A percentile compares a stretch with the other conserved stretches of the same genome.
These are phyloP conservation scores for Poecilus cupreus DNA, from an alignment of 2,888 invertebrate species.

Conservation along the genomic window DNA sequence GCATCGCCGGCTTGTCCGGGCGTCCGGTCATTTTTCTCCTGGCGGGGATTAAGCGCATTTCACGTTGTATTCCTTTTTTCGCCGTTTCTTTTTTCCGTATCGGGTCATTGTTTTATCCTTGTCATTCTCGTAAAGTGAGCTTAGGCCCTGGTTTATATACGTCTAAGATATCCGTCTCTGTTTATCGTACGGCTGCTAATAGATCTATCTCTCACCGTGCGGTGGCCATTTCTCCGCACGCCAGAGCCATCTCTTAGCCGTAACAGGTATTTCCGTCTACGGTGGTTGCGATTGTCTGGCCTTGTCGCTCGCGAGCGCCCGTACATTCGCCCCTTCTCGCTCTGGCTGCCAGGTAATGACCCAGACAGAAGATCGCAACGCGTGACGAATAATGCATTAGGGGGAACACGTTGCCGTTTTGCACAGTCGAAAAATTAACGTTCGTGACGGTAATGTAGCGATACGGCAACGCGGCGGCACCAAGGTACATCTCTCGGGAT, in stretches of 20 bases:
- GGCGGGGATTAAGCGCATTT: slow-evolving; percentile 42
- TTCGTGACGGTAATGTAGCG: slow-evolving; percentile 58
- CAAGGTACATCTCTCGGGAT: slow-evolving; percentile 33
- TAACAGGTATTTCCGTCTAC: slow-evolving; percentile 58
- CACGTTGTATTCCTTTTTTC: slow-evolving; percentile 29
- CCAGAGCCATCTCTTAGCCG: slow-evolving; percentile 53
- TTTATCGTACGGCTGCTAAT: slow-evolving; percentile 47
- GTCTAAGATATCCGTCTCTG: slow-evolving; percentile 48
- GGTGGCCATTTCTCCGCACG: slow-evolving; percentile 52
- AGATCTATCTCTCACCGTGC: slow-evolving; percentile 48
- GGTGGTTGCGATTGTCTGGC: slow-evolving; percentile 33
- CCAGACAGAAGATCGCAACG: slow-evolving; percentile 58
- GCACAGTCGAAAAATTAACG: slow-evolving; percentile 58
- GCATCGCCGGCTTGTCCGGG: background rate
- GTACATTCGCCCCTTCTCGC: slow-evolving; percentile 35
- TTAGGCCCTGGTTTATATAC: slow-evolving; percentile 39
- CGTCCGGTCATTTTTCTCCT: slow-evolving; percentile 49
- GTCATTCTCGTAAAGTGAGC: slow-evolving; percentile 44
- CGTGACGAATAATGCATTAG: slow-evolving; percentile 60
- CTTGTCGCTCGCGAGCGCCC: slow-evolving; percentile 2
- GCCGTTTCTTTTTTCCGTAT: slow-evolving; percentile 33
- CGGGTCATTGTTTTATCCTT: slow-evolving; percentile 50
- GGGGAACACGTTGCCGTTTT: slow-evolving; percentile 51
- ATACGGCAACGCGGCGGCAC: slow-evolving; percentile 45
- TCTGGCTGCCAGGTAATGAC: slow-evolving; percentile 56